A percentile compares a stretch with the other conserved stretches of the same genome.
Evolutionary conservation across 2,888 invertebrate genomes (phyloP).

Genomic region (Scaptomyza reducta): DNA sequence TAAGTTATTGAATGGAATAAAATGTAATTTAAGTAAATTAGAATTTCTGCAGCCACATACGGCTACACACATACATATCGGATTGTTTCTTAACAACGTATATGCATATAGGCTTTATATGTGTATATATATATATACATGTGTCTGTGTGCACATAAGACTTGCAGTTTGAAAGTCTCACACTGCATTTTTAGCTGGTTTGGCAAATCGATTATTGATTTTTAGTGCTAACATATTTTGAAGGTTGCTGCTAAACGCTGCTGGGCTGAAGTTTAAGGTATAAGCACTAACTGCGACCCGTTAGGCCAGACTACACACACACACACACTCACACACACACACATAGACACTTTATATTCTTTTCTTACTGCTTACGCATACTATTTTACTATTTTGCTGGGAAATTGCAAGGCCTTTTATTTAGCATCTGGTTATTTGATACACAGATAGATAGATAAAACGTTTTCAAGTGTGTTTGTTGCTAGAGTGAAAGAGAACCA

Average conservation of each 20-base stretch:
- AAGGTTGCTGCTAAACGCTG: conserved; percentile 53
- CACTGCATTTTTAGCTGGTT: conserved; percentile 39
- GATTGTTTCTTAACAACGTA: conserved; percentile 15
- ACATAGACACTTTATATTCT: neutral
- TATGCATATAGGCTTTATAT: conserved; percentile 5
- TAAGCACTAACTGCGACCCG: conserved; percentile 18
- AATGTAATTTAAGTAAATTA: conserved; percentile 79
- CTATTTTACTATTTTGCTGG: conserved; percentile 1
- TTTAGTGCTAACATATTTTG: conserved; percentile 52
- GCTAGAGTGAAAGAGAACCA: conserved; percentile 3
- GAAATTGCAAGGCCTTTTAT: conserved; percentile 23
- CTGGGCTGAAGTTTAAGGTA: conserved; percentile 35
- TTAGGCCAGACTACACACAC: conserved; percentile 32
- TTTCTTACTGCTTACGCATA: conserved; percentile 7
- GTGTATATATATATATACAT: conserved; percentile 4
- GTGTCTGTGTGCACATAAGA: conserved; percentile 19
- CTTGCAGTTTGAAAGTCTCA: conserved; percentile 29
- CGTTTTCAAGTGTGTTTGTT: neutral
- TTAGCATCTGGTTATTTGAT: conserved; percentile 14
- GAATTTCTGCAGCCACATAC: conserved; percentile 63
- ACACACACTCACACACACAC: too few species aligned
- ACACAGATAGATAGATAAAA: conserved; percentile 1
- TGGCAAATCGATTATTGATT: conserved; percentile 72
- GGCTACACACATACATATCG: conserved; percentile 3
- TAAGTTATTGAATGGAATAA: conserved; percentile 77